Base-by-base conservation (phyloP, 1,140 invertebrate species). In the Maconellicoccus hirsutus region DNA sequence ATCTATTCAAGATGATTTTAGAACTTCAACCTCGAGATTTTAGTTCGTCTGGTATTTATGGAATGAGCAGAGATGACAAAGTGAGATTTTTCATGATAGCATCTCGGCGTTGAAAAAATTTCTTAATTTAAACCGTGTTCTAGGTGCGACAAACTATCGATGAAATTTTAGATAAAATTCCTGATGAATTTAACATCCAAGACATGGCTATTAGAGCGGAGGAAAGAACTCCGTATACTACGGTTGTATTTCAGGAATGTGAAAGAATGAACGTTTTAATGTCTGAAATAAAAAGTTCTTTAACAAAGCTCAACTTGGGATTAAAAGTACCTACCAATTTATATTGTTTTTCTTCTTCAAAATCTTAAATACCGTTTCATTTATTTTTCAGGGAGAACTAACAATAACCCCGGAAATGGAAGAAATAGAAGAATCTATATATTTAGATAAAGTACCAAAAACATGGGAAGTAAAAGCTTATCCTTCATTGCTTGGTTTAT, bases 331-430 rank as follows among this genome's bases (percentile, higher is more conserved):
- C n/a, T n/a, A n/a, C n/a, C 74, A 27, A 16, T 25, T 16, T 6
- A 52, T 66, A 16, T 25, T 27, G n/a, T n/a, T 66, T 19, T 52
- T 52, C n/a, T 52, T 8, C n/a, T 52, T 52, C 42, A 52, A 8
- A 14, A 16, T 16, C 3, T 52, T 6, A 52, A 52, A 8, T 16
- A 16, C 16, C 10, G n/a, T 52, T 16, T 52, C 25, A 63, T 27
- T 25, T 70, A 77, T 77, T 70, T 72, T 76, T 22, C 75, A 92
- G 87, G 94, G 94, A 63, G 93, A 97, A 79, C 78, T 97, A 27
- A 96, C 94, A 0, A 95, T 97, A 71, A 95, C 92, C 63, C 82
- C 87, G 12, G 90, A 93, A 63, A 97, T 98, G 94, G 94, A 98
- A 80, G 84, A 86, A 26, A 78, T 97, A 39, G 87, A 92, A 80